Percentiles rank a stretch among this genome's conserved stretches.
These are phyloP conservation scores for Coelinius sp. DNA, from an alignment of 2,888 invertebrate species.

Conservation along the genomic window DNA sequence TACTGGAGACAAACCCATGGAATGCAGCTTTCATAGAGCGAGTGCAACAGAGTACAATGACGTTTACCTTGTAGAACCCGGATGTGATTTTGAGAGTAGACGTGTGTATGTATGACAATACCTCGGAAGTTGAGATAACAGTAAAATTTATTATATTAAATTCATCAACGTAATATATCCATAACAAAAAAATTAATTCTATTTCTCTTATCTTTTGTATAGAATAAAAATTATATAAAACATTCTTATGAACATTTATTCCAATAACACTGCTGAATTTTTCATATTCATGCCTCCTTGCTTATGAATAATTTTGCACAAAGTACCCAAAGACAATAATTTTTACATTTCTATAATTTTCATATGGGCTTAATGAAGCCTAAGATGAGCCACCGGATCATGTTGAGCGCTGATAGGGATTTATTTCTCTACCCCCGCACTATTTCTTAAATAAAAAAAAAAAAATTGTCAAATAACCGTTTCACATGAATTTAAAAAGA, in stretches of 20 bases:
- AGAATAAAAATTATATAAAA: not conserved
- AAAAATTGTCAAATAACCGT: not conserved
- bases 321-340: no score
- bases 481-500: not conserved
- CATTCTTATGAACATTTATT: no score
- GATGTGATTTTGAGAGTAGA: constrained; percentile 49
- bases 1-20: constrained; percentile 39
- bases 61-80: constrained; percentile 50
- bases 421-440: no score
- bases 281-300: no score
- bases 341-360: no score
- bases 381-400: no score
- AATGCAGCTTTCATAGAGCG: constrained; percentile 47
- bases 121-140: constrained; percentile 40
- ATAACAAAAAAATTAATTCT: not conserved
- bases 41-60: constrained; percentile 36
- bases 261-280: no score
- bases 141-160: constrained; percentile 36
- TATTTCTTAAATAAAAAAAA: no score
- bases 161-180: constrained; percentile 38
- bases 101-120: constrained; percentile 26
- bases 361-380: no score
- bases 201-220: not conserved
- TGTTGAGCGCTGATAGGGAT: no score
- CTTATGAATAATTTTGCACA: no score